Conservation (phyloP, 1,140 invertebrate genomes). For the Spodoptera frugiperda region DNA sequence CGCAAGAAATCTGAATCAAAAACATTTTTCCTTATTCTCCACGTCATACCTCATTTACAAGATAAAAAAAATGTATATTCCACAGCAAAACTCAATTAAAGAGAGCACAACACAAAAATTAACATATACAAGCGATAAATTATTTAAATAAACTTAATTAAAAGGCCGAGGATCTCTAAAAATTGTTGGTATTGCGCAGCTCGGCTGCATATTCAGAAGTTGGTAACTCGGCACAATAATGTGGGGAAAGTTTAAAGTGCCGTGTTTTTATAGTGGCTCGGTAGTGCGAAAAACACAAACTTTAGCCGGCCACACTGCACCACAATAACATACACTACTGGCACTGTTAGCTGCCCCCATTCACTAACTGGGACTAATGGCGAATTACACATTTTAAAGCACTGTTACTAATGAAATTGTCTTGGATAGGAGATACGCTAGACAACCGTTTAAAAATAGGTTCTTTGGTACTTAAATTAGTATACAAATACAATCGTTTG, state of each 20-base stretch:
- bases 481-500: too few species aligned
- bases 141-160: slow-evolving; percentile 37
- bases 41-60: neutral
- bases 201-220: slow-evolving; percentile 39
- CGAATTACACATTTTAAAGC: slow-evolving; percentile 15
- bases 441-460: too few species aligned
- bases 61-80: slow-evolving; percentile 11
- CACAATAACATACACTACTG: slow-evolving; percentile 14
- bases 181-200: slow-evolving; percentile 34
- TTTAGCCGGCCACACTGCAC: slow-evolving; percentile 20
- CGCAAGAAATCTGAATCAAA: too few species aligned
- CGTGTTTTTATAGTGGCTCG: slow-evolving; percentile 42
- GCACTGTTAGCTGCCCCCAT: neutral
- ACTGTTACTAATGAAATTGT: too few species aligned
- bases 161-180: slow-evolving; percentile 36
- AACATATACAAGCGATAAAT: slow-evolving; percentile 19
- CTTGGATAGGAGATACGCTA: too few species aligned
- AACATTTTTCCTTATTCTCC: too few species aligned
- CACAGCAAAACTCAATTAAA: slow-evolving; percentile 4
- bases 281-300: slow-evolving; percentile 39
- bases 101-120: slow-evolving; percentile 5
- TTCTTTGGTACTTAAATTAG: too few species aligned
- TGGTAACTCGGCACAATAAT: slow-evolving; percentile 36
- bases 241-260: slow-evolving; percentile 42
- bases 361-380: slow-evolving; percentile 1